Conservation (phyloP, 2,797 vertebrate genomes). For the Emys orbicularis region DNA sequence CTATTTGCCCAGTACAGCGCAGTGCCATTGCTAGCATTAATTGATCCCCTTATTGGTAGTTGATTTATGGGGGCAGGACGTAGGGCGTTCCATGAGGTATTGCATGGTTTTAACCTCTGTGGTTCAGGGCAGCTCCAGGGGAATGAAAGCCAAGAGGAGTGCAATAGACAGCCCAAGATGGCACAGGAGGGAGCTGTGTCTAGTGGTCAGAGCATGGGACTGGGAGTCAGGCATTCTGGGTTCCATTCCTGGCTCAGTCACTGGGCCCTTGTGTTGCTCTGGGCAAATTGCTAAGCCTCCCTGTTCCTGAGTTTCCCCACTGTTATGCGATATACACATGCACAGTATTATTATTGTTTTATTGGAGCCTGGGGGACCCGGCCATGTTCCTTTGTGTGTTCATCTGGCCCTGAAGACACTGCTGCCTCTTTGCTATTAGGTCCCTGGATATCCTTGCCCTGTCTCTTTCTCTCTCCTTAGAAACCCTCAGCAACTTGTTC, state of each 20-base stretch:
- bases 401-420: neutral
- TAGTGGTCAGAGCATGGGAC: neutral
- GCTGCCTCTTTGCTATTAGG: neutral
- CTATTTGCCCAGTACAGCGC: neutral
- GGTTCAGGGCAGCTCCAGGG: neutral
- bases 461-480: neutral
- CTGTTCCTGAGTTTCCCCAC: neutral
- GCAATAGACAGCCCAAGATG: neutral
- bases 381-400: neutral
- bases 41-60: neutral
- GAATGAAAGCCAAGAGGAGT: neutral
- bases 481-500: accelerated
- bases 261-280: neutral
- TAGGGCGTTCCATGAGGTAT: neutral
- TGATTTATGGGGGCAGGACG: neutral
- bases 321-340: neutral
- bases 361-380: neutral
- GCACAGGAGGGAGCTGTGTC: neutral
- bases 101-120: neutral
- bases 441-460: neutral
- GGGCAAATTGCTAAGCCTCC: neutral
- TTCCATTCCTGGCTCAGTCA: neutral
- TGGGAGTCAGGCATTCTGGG: neutral
- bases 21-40: neutral
- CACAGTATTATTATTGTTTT: neutral